Percentiles rank a stretch among this genome's conserved stretches.
These are phyloP conservation scores for Chelonus insularis DNA, from an alignment of 1,140 invertebrate genomes.

Conservation along the genomic window DNA sequence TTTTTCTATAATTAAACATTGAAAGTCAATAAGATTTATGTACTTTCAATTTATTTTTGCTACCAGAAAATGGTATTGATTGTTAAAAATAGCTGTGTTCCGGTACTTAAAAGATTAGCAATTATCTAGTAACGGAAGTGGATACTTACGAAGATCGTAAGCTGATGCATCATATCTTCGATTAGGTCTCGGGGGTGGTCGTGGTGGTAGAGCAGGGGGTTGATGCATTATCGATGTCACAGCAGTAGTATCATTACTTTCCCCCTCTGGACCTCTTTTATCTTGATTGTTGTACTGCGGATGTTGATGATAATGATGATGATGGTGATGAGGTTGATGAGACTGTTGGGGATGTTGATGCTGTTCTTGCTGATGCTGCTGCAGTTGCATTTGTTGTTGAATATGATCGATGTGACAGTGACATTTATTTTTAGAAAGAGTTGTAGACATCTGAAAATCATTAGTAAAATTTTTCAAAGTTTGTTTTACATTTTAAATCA, in stretches of 20 bases:
- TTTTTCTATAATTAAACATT: no score
- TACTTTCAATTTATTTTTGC: no score
- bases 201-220: slow-evolving; percentile 53
- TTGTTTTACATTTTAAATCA: neutral
- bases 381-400: slow-evolving; percentile 24
- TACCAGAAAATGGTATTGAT: no score
- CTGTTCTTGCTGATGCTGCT: slow-evolving; percentile 15
- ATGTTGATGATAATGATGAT: slow-evolving; percentile 32
- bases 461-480: neutral
- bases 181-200: slow-evolving; percentile 52
- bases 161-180: slow-evolving; percentile 49
- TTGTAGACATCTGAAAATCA: slow-evolving; percentile 40
- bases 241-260: slow-evolving; percentile 44
- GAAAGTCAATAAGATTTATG: no score
- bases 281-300: slow-evolving; percentile 41
- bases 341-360: slow-evolving; percentile 12
- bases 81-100: no score
- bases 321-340: slow-evolving; percentile 29
- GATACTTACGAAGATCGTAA: slow-evolving; percentile 48
- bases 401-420: slow-evolving; percentile 47
- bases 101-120: no score
- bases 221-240: slow-evolving; percentile 52
- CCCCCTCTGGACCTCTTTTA: slow-evolving; percentile 35
- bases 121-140: no score
- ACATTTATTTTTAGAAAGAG: slow-evolving; percentile 52